Conservation (phyloP, 2,888 invertebrate species). For the Gastracanthus pulcherrimus region DNA sequence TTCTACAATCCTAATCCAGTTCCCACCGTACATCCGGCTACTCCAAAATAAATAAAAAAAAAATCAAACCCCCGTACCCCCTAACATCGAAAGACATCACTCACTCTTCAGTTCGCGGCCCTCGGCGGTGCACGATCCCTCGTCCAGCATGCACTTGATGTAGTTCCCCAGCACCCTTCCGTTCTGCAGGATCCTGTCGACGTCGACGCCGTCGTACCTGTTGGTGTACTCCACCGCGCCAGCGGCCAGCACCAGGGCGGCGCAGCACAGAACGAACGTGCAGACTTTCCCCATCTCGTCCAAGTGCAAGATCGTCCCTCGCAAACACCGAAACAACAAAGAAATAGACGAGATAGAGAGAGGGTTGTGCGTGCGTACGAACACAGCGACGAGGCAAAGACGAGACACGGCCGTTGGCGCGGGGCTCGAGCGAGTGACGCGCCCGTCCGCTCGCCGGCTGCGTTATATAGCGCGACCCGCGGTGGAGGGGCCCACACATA, state of each 20-base stretch:
- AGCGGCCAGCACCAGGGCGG: background rate
- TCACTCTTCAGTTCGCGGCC: constrained; percentile 82
- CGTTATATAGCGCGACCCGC: background rate
- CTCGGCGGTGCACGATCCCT: constrained; percentile 81
- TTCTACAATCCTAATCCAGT: background rate
- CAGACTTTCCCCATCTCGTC: constrained; percentile 29
- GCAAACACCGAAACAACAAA: background rate
- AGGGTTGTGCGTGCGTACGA: background rate
- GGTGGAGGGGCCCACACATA: background rate
- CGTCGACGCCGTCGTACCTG: constrained; percentile 80
- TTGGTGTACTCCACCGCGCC: constrained; percentile 75
- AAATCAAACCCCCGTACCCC: too few species aligned
- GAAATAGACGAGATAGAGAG: background rate
- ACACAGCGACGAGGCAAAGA: too few species aligned
- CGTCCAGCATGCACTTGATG: constrained; percentile 82
- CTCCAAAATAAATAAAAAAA: background rate
- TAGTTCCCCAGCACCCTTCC: constrained; percentile 81
- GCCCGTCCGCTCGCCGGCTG: background rate
- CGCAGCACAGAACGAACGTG: constrained; percentile 16
- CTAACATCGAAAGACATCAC: too few species aligned
- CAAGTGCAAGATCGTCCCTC: background rate
- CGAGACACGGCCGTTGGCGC: background rate
- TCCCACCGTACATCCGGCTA: background rate
- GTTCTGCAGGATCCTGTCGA: constrained; percentile 81
- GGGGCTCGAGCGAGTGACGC: background rate